phyloP scores from a whole-genome alignment of 2,888 invertebrate genomes.

The Augiades crinisus region DNA sequence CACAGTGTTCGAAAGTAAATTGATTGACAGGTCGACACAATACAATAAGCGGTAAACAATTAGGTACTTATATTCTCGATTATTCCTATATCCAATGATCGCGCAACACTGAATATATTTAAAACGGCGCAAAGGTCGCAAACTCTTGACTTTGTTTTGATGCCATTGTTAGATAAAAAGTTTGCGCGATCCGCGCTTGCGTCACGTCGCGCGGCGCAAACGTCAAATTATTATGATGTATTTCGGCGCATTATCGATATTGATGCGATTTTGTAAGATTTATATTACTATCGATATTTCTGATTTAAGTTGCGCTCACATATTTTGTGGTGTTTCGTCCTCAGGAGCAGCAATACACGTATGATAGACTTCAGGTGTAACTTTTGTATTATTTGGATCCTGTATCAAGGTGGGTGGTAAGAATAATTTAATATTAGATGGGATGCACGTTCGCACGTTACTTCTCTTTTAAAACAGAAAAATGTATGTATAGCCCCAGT shows the following conservation, averaged over 20 bases:
- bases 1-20: constrained; percentile 64
- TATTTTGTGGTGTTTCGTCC: too few relatives aligned
- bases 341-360: too few relatives aligned
- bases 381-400: too few relatives aligned
- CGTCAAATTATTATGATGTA: constrained; percentile 26
- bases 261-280: constrained; percentile 16
- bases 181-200: constrained; percentile 49
- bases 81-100: constrained; percentile 61
- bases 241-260: constrained; percentile 10
- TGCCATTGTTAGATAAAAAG: constrained; percentile 67
- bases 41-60: constrained; percentile 69
- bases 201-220: constrained; percentile 35
- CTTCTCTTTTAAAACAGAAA: too few relatives aligned
- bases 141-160: constrained; percentile 72
- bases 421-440: too few relatives aligned
- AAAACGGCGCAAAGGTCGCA: constrained; percentile 67
- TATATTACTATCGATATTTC: constrained; percentile 16
- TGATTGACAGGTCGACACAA: constrained; percentile 72
- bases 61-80: constrained; percentile 46
- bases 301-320: neutral
- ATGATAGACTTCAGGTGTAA: too few relatives aligned
- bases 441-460: too few relatives aligned
- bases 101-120: constrained; percentile 62
- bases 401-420: too few relatives aligned
- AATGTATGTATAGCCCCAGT: too few relatives aligned